Evolutionary conservation across 2,888 invertebrate genomes (phyloP).

Genomic region (Plebejus argus): DNA sequence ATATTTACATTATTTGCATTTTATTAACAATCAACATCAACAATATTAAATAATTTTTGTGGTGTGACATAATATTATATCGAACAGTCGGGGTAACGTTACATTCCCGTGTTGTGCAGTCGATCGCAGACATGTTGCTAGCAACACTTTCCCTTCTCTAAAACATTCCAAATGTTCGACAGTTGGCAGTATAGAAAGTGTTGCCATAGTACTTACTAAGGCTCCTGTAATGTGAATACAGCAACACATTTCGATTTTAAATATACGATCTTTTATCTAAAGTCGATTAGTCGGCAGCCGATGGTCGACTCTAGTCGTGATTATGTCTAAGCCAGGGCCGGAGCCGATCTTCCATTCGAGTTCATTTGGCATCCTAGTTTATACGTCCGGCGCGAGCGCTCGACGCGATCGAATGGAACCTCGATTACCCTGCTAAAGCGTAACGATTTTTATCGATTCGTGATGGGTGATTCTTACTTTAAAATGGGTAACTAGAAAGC

Average conservation of each 20-base stretch:
- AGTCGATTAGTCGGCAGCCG: conserved; percentile 37
- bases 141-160: conserved; percentile 45
- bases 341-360: conserved; percentile 40
- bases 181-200: conserved; percentile 41
- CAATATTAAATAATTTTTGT: conserved; percentile 84
- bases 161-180: conserved; percentile 17
- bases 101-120: conserved; percentile 55
- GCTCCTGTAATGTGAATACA: conserved; percentile 59
- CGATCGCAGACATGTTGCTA: conserved; percentile 43
- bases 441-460: conserved; percentile 44
- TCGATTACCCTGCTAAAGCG: conserved; percentile 44
- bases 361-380: conserved; percentile 32
- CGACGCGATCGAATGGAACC: conserved; percentile 40
- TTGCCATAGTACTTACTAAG: conserved; percentile 50
- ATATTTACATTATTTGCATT: conserved; percentile 89
- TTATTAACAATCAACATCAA: conserved; percentile 90
- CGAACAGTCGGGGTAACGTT: conserved; percentile 70
- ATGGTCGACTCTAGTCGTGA: conserved; percentile 41
- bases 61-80: conserved; percentile 69
- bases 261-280: conserved; percentile 42
- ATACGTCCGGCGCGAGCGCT: conserved; percentile 23
- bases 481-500: conserved; percentile 70
- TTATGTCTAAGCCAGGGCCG: conserved; percentile 39
- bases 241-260: conserved; percentile 44
- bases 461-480: conserved; percentile 55